Evolutionary conservation across 2,888 invertebrate genomes (phyloP).

Genomic region (Lasioglossum lativentre): DNA sequence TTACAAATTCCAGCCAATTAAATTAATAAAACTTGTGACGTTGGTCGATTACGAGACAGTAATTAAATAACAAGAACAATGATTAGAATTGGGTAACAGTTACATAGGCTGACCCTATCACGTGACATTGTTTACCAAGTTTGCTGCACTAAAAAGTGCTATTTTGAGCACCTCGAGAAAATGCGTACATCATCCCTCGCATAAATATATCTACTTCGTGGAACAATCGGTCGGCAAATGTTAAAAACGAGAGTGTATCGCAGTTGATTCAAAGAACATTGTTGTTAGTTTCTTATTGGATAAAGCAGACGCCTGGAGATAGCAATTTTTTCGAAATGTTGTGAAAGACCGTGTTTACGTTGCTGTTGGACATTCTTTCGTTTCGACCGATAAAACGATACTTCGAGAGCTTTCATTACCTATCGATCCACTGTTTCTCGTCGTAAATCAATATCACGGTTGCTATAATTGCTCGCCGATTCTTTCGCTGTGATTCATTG

Average conservation of each 20-base stretch:
- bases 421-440: background rate
- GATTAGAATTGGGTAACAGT: background rate
- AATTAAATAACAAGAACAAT: background rate
- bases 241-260: background rate
- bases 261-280: background rate
- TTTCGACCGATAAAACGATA: background rate
- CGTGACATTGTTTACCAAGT: background rate
- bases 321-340: slow-evolving; percentile 13
- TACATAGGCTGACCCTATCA: background rate
- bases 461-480: background rate
- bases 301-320: slow-evolving; percentile 8
- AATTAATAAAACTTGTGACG: background rate
- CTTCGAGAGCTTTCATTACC: background rate
- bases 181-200: background rate
- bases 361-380: background rate
- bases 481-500: background rate
- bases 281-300: background rate
- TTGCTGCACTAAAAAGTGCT: background rate
- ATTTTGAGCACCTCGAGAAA: background rate
- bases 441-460: background rate
- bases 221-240: background rate
- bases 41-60: background rate
- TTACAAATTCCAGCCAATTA: background rate
- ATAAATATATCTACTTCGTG: background rate
- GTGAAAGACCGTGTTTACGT: background rate